Evolutionary conservation across 2,113 vertebrate species (phyloP), one percentile per base, ranked within the genome.

Genomic region (human (Homo sapiens)): DNA sequence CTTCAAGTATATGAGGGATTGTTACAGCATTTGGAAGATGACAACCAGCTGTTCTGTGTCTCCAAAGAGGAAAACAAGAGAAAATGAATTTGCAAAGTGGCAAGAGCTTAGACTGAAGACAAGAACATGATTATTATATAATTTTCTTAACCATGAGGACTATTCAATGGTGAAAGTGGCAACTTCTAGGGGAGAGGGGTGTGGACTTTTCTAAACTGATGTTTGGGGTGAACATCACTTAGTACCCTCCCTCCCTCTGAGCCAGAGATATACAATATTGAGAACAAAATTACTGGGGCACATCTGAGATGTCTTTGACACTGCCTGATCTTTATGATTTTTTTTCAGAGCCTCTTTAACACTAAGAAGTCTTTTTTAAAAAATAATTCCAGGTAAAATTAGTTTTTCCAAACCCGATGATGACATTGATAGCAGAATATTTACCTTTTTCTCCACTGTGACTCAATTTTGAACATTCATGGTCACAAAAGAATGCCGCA

Each of bases 11-110:
- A 40, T 94, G 97, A 97, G 87, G 80, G 90, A 97, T 97, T 95
- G 95, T 97, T 97, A 94, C 90, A 97, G 95, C 95, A 80, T 97
- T 95, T 96, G 94, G 84, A 97, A 95, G 95, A 94, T 98, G 98
- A 95, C 96, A 97, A 86, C 96, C 96, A 98, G 98, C 97, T 98
- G 98, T 97, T 97, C 93, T 95, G 95, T 81, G 52, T 97, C 94
- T 97, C 96, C 66, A 85, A 95, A 96, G 92, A 97, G 81, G 57
- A 98, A 97, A 97, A 97, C 70, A 97, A 92, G 93, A 94, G 93
- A 96, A 96, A 97, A 96, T 90, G 92, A 97, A 96, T 96, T 97
- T 93, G 59, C 88, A 68, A 86, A 97, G 84, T 97, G 78, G 76
- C 92, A 89, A 94, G 35, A 84, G 96, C 70, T 66, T 96, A 92